Base-by-base conservation (phyloP, 92 coral and sea anemone species). In the Muricea muricata region DNA sequence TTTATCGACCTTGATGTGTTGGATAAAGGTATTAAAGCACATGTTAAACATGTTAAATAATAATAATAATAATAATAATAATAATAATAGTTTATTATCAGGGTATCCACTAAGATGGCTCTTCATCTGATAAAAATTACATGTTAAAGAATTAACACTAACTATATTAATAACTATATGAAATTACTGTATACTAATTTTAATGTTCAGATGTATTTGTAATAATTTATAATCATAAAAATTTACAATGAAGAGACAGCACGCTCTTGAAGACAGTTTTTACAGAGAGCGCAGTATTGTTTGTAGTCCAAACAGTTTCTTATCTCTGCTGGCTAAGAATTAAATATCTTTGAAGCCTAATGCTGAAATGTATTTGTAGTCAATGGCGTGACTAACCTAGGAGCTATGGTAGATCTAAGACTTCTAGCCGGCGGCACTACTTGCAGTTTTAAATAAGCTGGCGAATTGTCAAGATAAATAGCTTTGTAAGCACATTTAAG, bases 401-500 rank as follows among this genome's bases (percentile, higher is more conserved):
- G 25, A 46, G 81, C 81, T 14, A 23, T 1, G 10, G 63, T 75
- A 75, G 68, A 75, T 46, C 68, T 46, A 21, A 75, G 58, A 45
- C 45, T 75, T 37, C 65, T 39, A 75, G 37, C 81, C 15, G 81
- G 37, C 60, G 13, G 30, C n/a, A 74, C 80, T 24, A 14, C 30
- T 73, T 73, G 52, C 52, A 73, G 52, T 31, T 17, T 80, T 35
- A 87, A 46, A 45, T 87, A 70, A 10, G 83, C 25, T 11, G 91
- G 91, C 87, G 75, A 80, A 0, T n/a, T 26, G n/a, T 65, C 54
- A 55, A 0, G 18, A 48, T 73, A n/a, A 3, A 81, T 29, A 29
- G 83, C 83, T 46, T 74, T 87, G 61, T 10, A 65, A 26, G 61
- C 82, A 26, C 81, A 48, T 42, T 87, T 81, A 46, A 52, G 76